Evolutionary conservation across 2,888 invertebrate species (phyloP), one percentile per base, ranked within the genome.

Genomic region (Tipula vernalis): DNA sequence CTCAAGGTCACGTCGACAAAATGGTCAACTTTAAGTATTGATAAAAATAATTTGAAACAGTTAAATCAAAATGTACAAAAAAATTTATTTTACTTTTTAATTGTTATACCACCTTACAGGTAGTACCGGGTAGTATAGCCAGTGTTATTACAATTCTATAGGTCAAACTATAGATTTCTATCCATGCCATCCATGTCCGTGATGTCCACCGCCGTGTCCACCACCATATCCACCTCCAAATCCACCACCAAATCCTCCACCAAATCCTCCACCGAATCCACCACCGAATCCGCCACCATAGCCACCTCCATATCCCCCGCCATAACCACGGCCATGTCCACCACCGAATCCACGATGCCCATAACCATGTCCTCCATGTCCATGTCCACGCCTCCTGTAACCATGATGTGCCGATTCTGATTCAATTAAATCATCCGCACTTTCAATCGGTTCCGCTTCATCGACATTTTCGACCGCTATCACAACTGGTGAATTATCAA

Each of bases 201-300:
- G 71, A 28, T 39, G n/a, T n/a, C 87, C 88, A 57, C 88, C 88
- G 3, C 85, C 85, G 15, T 51, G 28, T 1, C 86, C 86, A 36
- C 83, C 86, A 13, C 83, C 42, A 28, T 57, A 85, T 39, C 87
- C 87, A 18, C 86, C 83, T 28, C 87, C 87, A 47, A 42, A 86
- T 42, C 87, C 87, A 71, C 71, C 47, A 84, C 84, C 84, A 15
- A 8, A 86, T 86, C 86, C 86, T 0, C 86, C 86, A 18, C 47
- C 42, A 18, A 41, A 86, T 44, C 47, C 47, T 28, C 83, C 18
- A 18, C 36, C 85, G 36, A 28, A 47, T 57, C 87, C 15, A 3
- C 47, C 28, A 85, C 85, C 85, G 28, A 10, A 44, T 39, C 87
- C 39, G n/a, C 85, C 18, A 6, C 86, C 41, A 87, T n/a, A 51